A percentile compares a stretch with the other conserved stretches of the same genome.
Evolutionary conservation across 2,113 vertebrate genomes (phyloP).

Genomic region (Drymodes brunneopygia): DNA sequence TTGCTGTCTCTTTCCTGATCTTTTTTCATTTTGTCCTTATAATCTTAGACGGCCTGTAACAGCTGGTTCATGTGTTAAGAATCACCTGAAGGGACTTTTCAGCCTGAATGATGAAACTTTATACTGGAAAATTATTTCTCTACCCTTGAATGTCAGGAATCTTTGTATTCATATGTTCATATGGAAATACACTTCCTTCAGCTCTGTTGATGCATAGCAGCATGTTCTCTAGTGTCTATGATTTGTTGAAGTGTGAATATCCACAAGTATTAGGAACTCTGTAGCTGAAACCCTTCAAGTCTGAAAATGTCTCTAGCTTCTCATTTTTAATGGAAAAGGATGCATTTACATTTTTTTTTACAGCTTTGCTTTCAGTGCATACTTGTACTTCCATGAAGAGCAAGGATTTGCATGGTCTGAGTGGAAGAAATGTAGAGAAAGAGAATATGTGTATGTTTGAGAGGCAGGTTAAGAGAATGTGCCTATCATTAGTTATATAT

Average conservation of each 20-base stretch:
- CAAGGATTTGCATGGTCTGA: not conserved
- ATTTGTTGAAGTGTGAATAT: constrained; percentile 30
- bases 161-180: not conserved
- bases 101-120: not conserved
- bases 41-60: not conserved
- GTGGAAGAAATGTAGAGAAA: not conserved
- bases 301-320: not conserved
- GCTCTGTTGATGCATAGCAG: not conserved
- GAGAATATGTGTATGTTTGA: not conserved
- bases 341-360: not conserved
- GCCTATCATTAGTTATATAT: not conserved
- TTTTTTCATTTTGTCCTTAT: not conserved
- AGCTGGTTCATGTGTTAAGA: not conserved
- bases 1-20: not conserved
- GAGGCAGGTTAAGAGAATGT: not conserved
- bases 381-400: not conserved
- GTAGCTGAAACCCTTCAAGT: not conserved
- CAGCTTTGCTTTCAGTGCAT: constrained; percentile 5
- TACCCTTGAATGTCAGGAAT: constrained; percentile 40
- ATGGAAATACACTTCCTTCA: constrained; percentile 26
- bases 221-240: not conserved
- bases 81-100: not conserved
- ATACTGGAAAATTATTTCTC: constrained; percentile 36
- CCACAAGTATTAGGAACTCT: not conserved
- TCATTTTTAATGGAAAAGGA: not conserved